These are phyloP conservation scores for Myiozetetes cayanensis DNA, from an alignment of 2,113 vertebrate genomes.

Conservation along the genomic window DNA sequence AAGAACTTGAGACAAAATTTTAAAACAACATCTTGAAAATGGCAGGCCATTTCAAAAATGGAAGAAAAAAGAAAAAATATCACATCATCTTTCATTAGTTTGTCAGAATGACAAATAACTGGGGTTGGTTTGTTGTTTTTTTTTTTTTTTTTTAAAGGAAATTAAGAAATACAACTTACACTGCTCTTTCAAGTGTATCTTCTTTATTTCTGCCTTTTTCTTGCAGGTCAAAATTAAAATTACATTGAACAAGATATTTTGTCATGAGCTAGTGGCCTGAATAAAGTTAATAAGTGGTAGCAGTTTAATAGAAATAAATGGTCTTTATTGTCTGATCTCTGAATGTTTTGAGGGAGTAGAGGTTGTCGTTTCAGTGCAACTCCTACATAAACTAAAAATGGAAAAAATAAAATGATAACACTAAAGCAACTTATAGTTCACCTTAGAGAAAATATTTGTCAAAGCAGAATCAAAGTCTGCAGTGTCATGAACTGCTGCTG, in stretches of 20 bases:
- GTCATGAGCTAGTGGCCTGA: neutral
- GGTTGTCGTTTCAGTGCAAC: neutral
- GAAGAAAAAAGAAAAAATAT: neutral
- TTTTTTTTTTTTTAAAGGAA: neutral
- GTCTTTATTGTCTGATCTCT: neutral
- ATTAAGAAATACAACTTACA: neutral
- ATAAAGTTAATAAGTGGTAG: neutral
- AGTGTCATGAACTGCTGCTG: slow-evolving; percentile 15
- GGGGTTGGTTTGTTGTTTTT: too few relatives aligned
- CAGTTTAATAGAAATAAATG: slow-evolving; percentile 12
- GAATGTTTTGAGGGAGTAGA: neutral
- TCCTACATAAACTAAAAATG: neutral
- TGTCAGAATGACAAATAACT: neutral
- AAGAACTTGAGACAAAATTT: neutral
- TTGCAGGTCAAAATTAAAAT: neutral
- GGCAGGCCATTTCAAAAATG: neutral
- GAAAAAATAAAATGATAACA: neutral
- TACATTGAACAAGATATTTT: neutral
- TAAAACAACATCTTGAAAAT: neutral
- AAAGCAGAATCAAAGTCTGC: slow-evolving; percentile 34
- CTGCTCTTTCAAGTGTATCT: neutral
- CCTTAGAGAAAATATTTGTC: slow-evolving; percentile 51
- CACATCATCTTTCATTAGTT: neutral
- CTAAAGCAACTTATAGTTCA: neutral
- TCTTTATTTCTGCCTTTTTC: neutral